Conservation (phyloP, 2,888 invertebrate species). For the Pollenia amentaria region DNA sequence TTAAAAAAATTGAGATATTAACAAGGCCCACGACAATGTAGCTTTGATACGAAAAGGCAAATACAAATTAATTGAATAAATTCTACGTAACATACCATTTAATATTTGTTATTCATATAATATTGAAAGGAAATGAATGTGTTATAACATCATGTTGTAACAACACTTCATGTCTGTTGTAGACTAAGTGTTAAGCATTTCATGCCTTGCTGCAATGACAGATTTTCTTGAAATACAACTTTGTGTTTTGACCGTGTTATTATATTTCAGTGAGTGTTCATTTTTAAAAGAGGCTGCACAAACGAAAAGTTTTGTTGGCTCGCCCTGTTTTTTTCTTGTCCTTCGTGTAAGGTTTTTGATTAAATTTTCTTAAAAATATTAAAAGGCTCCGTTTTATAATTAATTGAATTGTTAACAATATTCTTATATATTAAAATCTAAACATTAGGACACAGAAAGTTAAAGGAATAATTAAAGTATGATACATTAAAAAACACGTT, state of each 20-base stretch:
- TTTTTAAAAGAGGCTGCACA: slow-evolving; percentile 45
- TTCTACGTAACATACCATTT: no score
- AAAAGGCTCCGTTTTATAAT: slow-evolving; percentile 31
- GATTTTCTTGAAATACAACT: background rate
- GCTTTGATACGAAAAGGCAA: no score
- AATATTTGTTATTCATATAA: no score
- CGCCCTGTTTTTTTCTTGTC: slow-evolving; percentile 71
- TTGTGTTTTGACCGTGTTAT: background rate
- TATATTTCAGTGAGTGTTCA: background rate
- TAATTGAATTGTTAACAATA: slow-evolving; percentile 21
- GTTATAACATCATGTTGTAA: no score
- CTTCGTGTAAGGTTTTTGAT: slow-evolving; percentile 61
- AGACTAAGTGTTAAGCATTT: no score
- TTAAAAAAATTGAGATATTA: no score
- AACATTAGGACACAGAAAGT: background rate
- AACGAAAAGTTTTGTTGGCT: slow-evolving; percentile 69
- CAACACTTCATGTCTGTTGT: no score
- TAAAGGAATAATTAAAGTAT: slow-evolving; percentile 1
- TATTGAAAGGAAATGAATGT: no score
- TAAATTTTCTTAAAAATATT: slow-evolving; percentile 60
- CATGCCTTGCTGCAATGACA: slow-evolving; percentile 18
- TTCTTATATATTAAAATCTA: background rate
- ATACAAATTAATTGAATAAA: no score
- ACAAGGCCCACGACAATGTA: no score
- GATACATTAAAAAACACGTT: slow-evolving; percentile 68